Evolutionary conservation across 2,888 invertebrate genomes (phyloP), one percentile per base, ranked within the genome.

Genomic region (Trachelus troglodyta): DNA sequence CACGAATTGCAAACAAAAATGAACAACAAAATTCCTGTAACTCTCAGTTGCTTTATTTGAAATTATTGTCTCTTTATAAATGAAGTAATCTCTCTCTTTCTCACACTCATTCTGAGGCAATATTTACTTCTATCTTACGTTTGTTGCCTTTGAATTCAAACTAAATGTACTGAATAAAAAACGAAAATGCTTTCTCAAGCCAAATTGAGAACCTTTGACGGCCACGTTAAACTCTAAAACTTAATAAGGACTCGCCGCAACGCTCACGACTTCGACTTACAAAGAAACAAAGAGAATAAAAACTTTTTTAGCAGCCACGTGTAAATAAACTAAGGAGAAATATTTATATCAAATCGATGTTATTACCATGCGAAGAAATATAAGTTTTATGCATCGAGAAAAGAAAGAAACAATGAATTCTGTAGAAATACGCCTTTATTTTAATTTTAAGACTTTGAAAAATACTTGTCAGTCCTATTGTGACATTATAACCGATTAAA

Each of bases 341-440:
- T 85, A 85, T 85, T 84, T 85, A 84, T 85, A 85, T 85, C 84
- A 81, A 80, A 81, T 78, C 84, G 56, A 56, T 56, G 56, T 56
- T 56, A 56, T 56, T 56, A 56, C 56, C 23, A 56, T 56, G 71
- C 80, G 80, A 77, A 80, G 79, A 84, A 85, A 86, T 85, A 86
- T 80, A 87, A 85, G 82, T 85, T 84, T 84, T 84, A 85, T 85
- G 81, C 83, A 81, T 82, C 79, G 74, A 74, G 15, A 71, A 34
- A 31, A 33, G n/a, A 33, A 9, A 33, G 71, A 33, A 71, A 11
- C 71, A 6, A 33, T 71, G 31, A 33, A 30, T 33, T 71, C 33
- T 12, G 0, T 71, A 71, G 31, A 71, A 71, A 6, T 71, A 71
- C 9, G 56, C 56, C 34, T 33, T 71, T 34, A 71, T 71, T 71